Evolutionary conservation across 2,797 vertebrate species (phyloP), one percentile per base, ranked within the genome.

Genomic region (Sebastolobus altivelis): DNA sequence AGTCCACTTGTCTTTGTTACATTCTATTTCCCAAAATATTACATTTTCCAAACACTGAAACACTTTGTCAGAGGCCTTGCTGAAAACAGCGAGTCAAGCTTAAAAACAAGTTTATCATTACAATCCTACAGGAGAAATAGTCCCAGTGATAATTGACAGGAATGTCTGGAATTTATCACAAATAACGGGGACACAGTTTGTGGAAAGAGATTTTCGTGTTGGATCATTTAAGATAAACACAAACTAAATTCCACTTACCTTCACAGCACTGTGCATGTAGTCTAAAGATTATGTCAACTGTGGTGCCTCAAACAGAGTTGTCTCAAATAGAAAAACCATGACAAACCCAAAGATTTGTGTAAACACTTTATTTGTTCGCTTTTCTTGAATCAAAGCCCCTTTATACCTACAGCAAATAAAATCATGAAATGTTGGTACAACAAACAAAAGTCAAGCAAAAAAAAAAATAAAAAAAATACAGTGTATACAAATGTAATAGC

Each of bases 361-460:
- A 97, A 98, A 98, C 95, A 93, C 94, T 98, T 99, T 98, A 98
- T 98, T 98, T 8, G 37, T 90, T 90, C 56, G 62, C 40, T 87
- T 86, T 91, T 94, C 93, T 86, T 96, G 92, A 97, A 97, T 96
- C 95, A 96, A 97, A 97, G 96, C 96, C 96, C 96, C 95, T 95
- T 96, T 96, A 97, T 91, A 93, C 95, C 96, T 95, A 97, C 96
- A 96, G 96, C 96, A 96, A 97, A 94, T 96, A 96, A 97, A 97
- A 96, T 92, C 92, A 95, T 95, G 93, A 96, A 43, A 80, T 88
- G 85, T 79, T 83, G 69, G 73, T 89, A 97, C 96, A 96, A 96
- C 95, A 95, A 96, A 97, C 94, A 95, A 95, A 96, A 93, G 88
- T 95, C 92, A 82, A 86, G 83, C 83, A 75, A 37, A 91, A 94